Percentiles rank a stretch among this genome's conserved stretches.
Conservation (phyloP, 2,113 vertebrate genomes). For the Python bivittatus region DNA sequence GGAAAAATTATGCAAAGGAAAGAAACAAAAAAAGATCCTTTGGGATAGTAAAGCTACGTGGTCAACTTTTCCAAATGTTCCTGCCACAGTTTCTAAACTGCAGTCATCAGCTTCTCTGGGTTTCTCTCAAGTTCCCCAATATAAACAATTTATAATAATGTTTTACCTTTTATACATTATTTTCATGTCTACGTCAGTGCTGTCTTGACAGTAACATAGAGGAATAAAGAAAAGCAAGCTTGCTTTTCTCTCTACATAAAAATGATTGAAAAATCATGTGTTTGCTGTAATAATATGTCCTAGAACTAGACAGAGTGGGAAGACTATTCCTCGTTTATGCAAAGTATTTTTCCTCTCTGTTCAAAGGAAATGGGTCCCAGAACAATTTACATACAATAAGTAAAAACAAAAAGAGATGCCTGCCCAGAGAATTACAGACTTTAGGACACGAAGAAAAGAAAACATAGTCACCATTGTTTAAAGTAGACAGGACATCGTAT, state of each 20-base stretch:
- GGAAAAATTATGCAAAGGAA: constrained; percentile 81
- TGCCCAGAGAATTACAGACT: background rate
- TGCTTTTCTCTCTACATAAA: constrained; percentile 50
- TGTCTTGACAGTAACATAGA: constrained; percentile 60
- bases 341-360: background rate
- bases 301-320: constrained; percentile 53
- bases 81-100: constrained; percentile 65
- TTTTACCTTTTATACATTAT: constrained; percentile 55
- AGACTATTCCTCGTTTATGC: constrained; percentile 32
- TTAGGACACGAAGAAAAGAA: background rate
- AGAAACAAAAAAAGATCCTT: constrained; percentile 75
- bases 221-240: constrained; percentile 68
- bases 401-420: no score
- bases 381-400: background rate
- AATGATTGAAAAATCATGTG: constrained; percentile 66
- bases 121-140: constrained; percentile 48
- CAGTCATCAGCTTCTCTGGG: constrained; percentile 45
- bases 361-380: background rate
- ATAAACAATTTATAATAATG: constrained; percentile 61
- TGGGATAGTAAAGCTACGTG: constrained; percentile 69
- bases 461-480: background rate
- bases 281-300: constrained; percentile 64
- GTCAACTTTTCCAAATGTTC: constrained; percentile 79
- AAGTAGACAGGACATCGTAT: background rate
- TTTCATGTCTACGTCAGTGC: constrained; percentile 53